Base-by-base conservation (phyloP, 2,888 invertebrate genomes). In the Ophonus ardosiacus region DNA sequence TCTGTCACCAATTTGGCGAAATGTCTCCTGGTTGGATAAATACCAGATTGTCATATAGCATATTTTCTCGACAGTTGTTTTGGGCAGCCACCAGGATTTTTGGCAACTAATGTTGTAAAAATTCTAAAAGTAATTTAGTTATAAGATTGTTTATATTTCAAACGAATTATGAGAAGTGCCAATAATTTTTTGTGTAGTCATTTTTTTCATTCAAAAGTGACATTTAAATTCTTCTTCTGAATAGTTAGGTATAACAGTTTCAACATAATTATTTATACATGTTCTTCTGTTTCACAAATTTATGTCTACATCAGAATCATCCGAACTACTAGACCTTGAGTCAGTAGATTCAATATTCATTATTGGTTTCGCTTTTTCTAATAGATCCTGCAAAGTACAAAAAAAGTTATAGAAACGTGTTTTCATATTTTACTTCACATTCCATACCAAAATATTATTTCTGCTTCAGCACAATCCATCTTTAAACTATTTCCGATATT, bases 81-180 rank as follows among this genome's bases (percentile, higher is more conserved):
- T 24, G 8, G 74, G 74, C n/a, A 74, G 7, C 74, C 38, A 74
- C 31, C 74, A 74, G 40, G 74, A 8, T 74, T 31, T 31, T 74
- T 74, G 0, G 74, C 1, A 10, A 38, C 38, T 31, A 74, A 38
- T 74, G 2, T n/a, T 15, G 4, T 7, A 74, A 74, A 40, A 5
- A 8, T 15, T 40, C 74, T 38, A n/a, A n/a, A n/a, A n/a, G n/a
- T n/a, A n/a, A n/a, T n/a, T n/a, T n/a, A n/a, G n/a, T n/a, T n/a
- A n/a, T n/a, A n/a, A n/a, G n/a, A n/a, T n/a, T n/a, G n/a, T n/a
- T n/a, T n/a, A n/a, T n/a, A n/a, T n/a, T n/a, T n/a, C n/a, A n/a
- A n/a, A n/a, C n/a, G n/a, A n/a, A n/a, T n/a, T n/a, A n/a, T n/a
- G n/a, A n/a, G n/a, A n/a, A n/a, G n/a, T n/a, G n/a, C n/a, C n/a